Evolutionary conservation across 2,113 vertebrate genomes (phyloP).

Genomic region (Tragelaphus strepsiceros): DNA sequence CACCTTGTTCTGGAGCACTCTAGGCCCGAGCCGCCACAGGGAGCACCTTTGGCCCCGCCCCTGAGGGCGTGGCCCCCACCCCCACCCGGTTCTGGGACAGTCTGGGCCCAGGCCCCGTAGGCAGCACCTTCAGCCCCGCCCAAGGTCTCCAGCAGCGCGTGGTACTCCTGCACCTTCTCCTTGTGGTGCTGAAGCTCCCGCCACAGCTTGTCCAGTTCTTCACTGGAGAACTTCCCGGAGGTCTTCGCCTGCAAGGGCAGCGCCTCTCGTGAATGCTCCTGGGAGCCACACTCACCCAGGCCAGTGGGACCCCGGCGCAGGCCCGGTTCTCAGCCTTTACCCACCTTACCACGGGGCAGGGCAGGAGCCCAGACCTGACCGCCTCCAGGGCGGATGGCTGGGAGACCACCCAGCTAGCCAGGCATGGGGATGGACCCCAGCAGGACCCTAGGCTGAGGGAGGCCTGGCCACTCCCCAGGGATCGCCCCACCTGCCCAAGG

Average conservation of each 20-base stretch:
- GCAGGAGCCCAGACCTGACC: not conserved
- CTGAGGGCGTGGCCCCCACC: constrained; percentile 70
- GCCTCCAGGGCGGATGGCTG: not conserved
- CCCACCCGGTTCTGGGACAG: accelerated
- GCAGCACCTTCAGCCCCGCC: constrained; percentile 89
- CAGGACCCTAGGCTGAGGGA: not conserved
- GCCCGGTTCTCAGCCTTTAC: not conserved
- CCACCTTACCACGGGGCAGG: not conserved
- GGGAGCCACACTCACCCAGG: accelerated
- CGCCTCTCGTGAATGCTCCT: accelerated
- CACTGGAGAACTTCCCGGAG: constrained; percentile 93
- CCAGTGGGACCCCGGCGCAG: not conserved
- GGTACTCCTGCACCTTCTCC: constrained; percentile 93
- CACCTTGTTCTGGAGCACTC: not conserved
- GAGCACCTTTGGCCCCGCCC: constrained; percentile 83
- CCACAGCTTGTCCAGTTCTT: constrained; percentile 90
- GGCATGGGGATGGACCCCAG: not conserved
- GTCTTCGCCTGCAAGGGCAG: constrained; percentile 84
- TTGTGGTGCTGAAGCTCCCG: constrained; percentile 94
- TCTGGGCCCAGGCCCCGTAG: accelerated
- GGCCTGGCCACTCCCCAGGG: not conserved
- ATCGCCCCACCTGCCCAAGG: not conserved
- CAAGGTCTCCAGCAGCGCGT: constrained; percentile 89
- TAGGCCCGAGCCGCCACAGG: accelerated
- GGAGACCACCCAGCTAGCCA: not conserved